Base-by-base conservation (phyloP, 2,113 vertebrate species). In the Nyctibius bracteatus region DNA sequence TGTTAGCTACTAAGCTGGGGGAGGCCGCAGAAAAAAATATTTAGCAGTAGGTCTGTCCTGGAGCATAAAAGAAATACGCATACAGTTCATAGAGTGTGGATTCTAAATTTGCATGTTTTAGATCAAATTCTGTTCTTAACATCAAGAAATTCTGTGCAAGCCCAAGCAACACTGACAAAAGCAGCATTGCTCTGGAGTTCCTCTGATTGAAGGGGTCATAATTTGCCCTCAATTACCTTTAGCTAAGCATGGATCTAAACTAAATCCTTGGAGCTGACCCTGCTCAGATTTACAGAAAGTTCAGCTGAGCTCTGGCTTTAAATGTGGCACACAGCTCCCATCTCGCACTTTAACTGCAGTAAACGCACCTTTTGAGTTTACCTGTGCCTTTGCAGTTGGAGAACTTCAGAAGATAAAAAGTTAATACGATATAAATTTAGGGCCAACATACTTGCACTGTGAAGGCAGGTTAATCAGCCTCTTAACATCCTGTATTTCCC, bases 401-500 rank as follows among this genome's bases (percentile, higher is more conserved):
- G 66, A 86, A 54, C 46, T 86, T 54, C 71, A 62, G 71, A 88
- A 90, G 94, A 88, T 63, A 83, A 90, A 85, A 92, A 93, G 88
- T 81, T 70, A 90, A 77, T 54, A 3, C 1, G 49, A 66, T 88
- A 62, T 77, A 81, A 90, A 83, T 92, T 58, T 71, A 67, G 82
- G 82, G 55, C 63, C 17, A 13, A 28, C 79, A 5, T 63, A 75
- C 63, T 88, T 67, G 59, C 5, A 1, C 90, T 78, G 79, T 14
- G 71, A 71, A 94, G 85, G 79, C 75, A 93, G 92, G 72, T 88
- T 96, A 92, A 96, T 90, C 96, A 92, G 46, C 90, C 88, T 88
- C 88, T 70, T 90, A 90, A 96, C 92, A 92, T 80, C 92, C 96
- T 81, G 75, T 83, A 74, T 90, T 92, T 93, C 93, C 79, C 46